A percentile compares a stretch with the other conserved stretches of the same genome.
These are phyloP conservation scores for Brachionichthys hirsutus DNA, from an alignment of 2,113 vertebrate species.

Conservation along the genomic window DNA sequence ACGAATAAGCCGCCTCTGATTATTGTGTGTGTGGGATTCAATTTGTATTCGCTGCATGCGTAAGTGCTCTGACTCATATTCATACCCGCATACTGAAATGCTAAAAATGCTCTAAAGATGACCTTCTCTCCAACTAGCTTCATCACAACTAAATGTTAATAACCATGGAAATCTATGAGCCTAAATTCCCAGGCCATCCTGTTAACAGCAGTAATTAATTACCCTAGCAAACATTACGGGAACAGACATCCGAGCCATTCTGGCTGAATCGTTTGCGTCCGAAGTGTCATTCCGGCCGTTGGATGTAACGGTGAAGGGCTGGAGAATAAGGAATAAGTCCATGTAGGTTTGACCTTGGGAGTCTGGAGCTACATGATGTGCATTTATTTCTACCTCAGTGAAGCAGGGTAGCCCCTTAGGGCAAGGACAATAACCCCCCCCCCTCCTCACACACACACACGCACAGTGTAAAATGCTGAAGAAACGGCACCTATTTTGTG, in stretches of 20 bases:
- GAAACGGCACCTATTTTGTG: conserved; percentile 33
- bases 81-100: background rate
- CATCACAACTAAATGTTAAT: conserved; percentile 51
- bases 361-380: conserved; percentile 29
- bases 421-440: conserved; percentile 14
- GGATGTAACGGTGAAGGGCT: background rate
- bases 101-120: conserved; percentile 42
- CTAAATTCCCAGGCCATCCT: conserved; percentile 42
- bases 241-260: conserved; percentile 14
- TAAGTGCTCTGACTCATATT: conserved; percentile 9
- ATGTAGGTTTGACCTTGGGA: conserved; percentile 32
- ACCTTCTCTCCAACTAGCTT: conserved; percentile 46
- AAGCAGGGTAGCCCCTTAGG: conserved; percentile 35
- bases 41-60: background rate
- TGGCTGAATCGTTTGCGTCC: conserved; percentile 10
- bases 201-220: conserved; percentile 59
- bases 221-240: conserved; percentile 21
- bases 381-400: conserved; percentile 59
- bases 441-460: conserved; percentile 6
- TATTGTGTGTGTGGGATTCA: conserved; percentile 6
- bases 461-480: conserved; percentile 22
- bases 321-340: conserved; percentile 35
- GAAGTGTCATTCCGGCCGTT: conserved; percentile 15
- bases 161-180: conserved; percentile 46
- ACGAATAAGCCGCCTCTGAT: background rate